Evolutionary conservation across 2,888 invertebrate species (phyloP), one percentile per base, ranked within the genome.

Genomic region (Peribatodes rhomboidaria): DNA sequence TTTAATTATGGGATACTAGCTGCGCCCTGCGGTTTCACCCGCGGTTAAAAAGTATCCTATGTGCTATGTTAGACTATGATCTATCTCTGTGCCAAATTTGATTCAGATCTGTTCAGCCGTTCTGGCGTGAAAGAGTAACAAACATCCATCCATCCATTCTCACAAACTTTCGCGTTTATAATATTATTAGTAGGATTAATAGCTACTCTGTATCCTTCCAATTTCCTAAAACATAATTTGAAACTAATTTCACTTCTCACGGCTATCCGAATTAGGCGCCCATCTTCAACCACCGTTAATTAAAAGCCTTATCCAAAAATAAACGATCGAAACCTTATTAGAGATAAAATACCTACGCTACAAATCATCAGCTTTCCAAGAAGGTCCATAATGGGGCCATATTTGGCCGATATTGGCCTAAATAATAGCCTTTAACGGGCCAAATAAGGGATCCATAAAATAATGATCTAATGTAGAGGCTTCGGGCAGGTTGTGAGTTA

Each of bases 371-470:
- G 60, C 55, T 69, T 80, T 78, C 78, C 69, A 66, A 77, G 79
- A 79, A 79, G 70, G 70, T 69, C 54, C 70, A 67, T 71, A 72
- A 73, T 77, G 78, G 72, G 69, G 31, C 57, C 68, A 64, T 70
- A 71, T 71, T 72, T 70, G 70, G 67, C 60, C 67, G 79, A 87
- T 89, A 88, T 88, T 84, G 84, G 83, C 52, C 81, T 77, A 83
- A 85, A 86, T 87, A 84, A 87, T 86, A 86, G 83, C 78, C 80
- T 85, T 86, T 87, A 86, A 78, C 76, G 65, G 74, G 65, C 80
- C 84, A 87, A 88, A 89, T 89, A 86, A 87, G 88, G 82, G 75
- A 67, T 73, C 85, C 89, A 91, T 91, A 90, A 90, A 91, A 90
- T 90, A 91, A 90, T 90, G 88, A 89, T 81, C 85, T 79, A 82